Conservation (phyloP, 2,888 invertebrate genomes). For the Adelphocoris suturalis region DNA sequence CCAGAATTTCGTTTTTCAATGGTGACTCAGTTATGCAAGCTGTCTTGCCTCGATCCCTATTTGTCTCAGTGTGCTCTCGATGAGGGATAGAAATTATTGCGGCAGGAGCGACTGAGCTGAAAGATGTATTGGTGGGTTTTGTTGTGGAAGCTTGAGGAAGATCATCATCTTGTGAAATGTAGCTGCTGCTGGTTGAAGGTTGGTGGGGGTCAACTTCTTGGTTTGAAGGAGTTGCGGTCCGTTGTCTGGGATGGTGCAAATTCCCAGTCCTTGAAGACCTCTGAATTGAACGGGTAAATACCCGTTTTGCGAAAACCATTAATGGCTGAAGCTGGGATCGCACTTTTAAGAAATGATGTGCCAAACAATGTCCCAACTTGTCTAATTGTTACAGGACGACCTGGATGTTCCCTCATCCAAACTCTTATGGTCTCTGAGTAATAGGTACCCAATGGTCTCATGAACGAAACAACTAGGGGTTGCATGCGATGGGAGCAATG, state of each 20-base stretch:
- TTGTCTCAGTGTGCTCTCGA: background rate
- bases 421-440: slow-evolving; percentile 75
- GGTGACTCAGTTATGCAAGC: background rate
- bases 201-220: background rate
- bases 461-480: slow-evolving; percentile 76
- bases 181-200: background rate
- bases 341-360: slow-evolving; percentile 76
- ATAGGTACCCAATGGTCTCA: slow-evolving; percentile 76
- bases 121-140: background rate
- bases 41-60: background rate
- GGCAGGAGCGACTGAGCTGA: background rate
- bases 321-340: slow-evolving; percentile 76
- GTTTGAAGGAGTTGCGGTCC: background rate
- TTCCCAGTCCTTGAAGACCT: background rate
- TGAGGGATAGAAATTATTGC: background rate
- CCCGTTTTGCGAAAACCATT: slow-evolving; percentile 76
- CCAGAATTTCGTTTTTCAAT: background rate
- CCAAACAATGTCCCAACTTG: slow-evolving; percentile 76
- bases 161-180: background rate
- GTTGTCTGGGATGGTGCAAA: background rate
- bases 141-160: background rate
- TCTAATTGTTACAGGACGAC: slow-evolving; percentile 75
- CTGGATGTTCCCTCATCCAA: slow-evolving; percentile 76
- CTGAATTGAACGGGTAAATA: slow-evolving; percentile 73
- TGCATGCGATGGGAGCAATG: slow-evolving; percentile 76